phyloP scores from a whole-genome alignment of 1,140 invertebrate genomes.

The Drosophila eugracilis region DNA sequence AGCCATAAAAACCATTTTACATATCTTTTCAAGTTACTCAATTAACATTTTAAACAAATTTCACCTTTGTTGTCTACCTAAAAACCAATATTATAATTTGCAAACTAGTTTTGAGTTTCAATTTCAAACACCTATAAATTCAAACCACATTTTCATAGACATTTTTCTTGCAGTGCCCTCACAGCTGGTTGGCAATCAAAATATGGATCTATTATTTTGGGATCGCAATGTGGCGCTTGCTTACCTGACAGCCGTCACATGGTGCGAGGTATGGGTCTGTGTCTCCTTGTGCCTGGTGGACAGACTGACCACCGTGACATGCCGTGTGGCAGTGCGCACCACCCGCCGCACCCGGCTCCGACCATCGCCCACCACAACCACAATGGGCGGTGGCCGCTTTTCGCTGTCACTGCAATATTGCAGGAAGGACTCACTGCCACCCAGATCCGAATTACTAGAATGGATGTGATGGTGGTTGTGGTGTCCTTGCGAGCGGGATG shows the following conservation, averaged over 20 bases:
- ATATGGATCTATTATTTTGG: background rate
- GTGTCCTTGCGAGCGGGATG: constrained; percentile 13
- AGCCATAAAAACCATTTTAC: background rate
- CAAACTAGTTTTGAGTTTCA: background rate
- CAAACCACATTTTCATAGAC: background rate
- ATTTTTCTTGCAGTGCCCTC: constrained; percentile 7
- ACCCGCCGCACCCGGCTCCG: constrained; percentile 81
- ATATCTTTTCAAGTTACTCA: no score
- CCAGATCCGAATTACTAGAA: constrained; percentile 45
- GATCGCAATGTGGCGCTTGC: constrained; percentile 47
- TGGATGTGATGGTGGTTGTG: constrained; percentile 4
- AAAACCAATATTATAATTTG: background rate
- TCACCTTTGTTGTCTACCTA: no score
- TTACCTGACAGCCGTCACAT: constrained; percentile 85
- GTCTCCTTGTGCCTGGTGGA: constrained; percentile 84
- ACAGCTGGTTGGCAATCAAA: constrained; percentile 3
- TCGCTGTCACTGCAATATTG: constrained; percentile 76
- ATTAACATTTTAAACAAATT: no score
- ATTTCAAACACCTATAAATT: background rate
- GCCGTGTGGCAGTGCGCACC: constrained; percentile 80
- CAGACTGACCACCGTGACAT: constrained; percentile 84
- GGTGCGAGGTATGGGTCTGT: constrained; percentile 83
- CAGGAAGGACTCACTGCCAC: constrained; percentile 75
- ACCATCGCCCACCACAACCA: constrained; percentile 84
- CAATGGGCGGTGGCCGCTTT: constrained; percentile 80